These are phyloP conservation scores for Myopa testacea DNA, from an alignment of 2,888 invertebrate genomes.

Conservation along the genomic window DNA sequence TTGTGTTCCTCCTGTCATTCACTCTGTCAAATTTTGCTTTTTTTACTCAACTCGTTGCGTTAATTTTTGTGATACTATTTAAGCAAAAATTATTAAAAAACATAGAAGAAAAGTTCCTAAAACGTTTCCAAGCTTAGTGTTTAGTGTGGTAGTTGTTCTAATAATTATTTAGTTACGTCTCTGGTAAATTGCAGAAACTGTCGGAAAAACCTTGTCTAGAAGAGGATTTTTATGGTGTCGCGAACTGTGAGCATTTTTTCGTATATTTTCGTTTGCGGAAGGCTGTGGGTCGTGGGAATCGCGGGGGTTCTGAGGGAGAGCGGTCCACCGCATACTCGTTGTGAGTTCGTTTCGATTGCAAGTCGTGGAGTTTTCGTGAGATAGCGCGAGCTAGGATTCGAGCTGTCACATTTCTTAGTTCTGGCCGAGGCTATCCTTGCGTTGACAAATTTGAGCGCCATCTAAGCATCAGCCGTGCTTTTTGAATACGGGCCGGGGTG, in stretches of 20 bases:
- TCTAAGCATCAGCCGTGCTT: not conserved
- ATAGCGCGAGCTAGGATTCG: slow-evolving; percentile 7
- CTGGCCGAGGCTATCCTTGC: not conserved
- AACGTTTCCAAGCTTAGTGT: slow-evolving; percentile 5
- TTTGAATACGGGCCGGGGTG: not conserved
- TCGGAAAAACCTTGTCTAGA: slow-evolving; percentile 44
- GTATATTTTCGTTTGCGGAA: slow-evolving; percentile 1
- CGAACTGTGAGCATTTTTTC: slow-evolving; percentile 49
- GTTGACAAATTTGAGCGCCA: not conserved
- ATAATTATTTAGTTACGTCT: not conserved
- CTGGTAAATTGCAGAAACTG: not conserved
- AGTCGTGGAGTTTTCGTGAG: not conserved
- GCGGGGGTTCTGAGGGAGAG: slow-evolving; percentile 22
- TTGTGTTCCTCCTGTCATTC: slow-evolving; percentile 51
- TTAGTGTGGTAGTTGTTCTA: not conserved
- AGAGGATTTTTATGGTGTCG: slow-evolving; percentile 50
- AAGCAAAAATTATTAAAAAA: slow-evolving; percentile 41
- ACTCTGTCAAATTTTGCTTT: slow-evolving; percentile 63
- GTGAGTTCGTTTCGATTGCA: not conserved
- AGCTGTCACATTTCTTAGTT: slow-evolving; percentile 26
- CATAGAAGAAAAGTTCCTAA: slow-evolving; percentile 47
- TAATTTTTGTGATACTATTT: slow-evolving; percentile 52
- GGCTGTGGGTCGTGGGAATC: slow-evolving; percentile 38
- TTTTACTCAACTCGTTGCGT: slow-evolving; percentile 48
- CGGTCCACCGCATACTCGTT: not conserved